Conservation (phyloP, 2,113 vertebrate genomes). For the Gambusia affinis region DNA sequence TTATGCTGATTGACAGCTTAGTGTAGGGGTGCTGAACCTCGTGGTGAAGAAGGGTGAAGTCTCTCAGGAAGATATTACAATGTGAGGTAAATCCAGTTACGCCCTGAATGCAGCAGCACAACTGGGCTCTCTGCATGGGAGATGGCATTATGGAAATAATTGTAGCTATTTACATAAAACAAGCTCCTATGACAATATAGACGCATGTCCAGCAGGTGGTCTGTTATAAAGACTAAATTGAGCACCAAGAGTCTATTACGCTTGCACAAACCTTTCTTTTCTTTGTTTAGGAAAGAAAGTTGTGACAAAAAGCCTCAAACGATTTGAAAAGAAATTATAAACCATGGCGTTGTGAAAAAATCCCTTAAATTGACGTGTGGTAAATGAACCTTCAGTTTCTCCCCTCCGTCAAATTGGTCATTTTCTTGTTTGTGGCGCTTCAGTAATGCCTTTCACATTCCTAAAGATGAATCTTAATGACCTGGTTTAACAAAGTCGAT, state of each 20-base stretch:
- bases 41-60: slow-evolving; percentile 7
- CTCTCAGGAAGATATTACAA: not conserved
- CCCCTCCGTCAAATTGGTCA: too few species aligned
- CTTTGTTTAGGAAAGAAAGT: too few species aligned
- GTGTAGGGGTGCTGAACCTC: slow-evolving; percentile 23
- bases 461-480: too few species aligned
- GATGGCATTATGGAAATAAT: not conserved
- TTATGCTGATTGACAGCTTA: slow-evolving; percentile 1
- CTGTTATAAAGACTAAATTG: not conserved
- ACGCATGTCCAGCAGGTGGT: not conserved
- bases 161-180: not conserved
- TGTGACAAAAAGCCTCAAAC: too few species aligned
- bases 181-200: not conserved
- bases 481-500: too few species aligned
- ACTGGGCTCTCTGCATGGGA: not conserved
- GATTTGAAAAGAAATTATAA: too few species aligned
- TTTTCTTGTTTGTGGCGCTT: too few species aligned
- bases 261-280: too few species aligned
- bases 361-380: too few species aligned
- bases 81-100: not conserved
- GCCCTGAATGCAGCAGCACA: not conserved
- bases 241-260: not conserved
- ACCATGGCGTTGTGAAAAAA: too few species aligned
- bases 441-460: too few species aligned
- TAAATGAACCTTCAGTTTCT: too few species aligned